A percentile compares a stretch with the other conserved stretches of the same genome.
Conservation (phyloP, 1,140 invertebrate genomes). For the Aradophagus sp. region DNA sequence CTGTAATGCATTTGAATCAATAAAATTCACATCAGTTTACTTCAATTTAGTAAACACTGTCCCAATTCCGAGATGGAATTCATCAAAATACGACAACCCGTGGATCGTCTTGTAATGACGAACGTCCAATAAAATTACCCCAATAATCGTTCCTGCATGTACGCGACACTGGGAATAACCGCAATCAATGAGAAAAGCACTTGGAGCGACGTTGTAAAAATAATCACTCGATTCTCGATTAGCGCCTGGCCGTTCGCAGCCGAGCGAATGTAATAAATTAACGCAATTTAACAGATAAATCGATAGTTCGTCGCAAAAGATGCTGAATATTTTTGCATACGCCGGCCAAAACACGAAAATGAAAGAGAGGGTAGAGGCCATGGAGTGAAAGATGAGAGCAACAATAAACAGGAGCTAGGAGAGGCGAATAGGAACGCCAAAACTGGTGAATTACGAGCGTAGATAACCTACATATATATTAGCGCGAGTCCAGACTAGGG, state of each 20-base stretch:
- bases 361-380: conserved; percentile 30
- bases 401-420: conserved; percentile 53
- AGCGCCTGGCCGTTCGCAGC: conserved; percentile 7
- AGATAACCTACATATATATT: conserved; percentile 63
- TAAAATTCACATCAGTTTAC: no score
- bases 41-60: no score
- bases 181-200: no score
- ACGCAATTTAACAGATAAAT: conserved; percentile 25
- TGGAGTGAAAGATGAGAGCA: conserved; percentile 46
- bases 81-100: no score
- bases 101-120: no score
- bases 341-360: conserved; percentile 41
- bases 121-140: no score
- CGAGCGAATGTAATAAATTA: conserved; percentile 22
- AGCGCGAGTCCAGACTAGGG: conserved; percentile 31
- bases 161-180: no score
- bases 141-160: no score
- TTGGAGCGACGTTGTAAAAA: no score
- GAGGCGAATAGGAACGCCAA: conserved; percentile 59
- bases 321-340: conserved; percentile 38
- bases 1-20: no score
- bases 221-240: conserved; percentile 21
- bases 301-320: conserved; percentile 34
- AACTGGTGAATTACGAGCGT: conserved; percentile 58
- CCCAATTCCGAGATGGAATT: no score